phyloP scores from a whole-genome alignment of 2,113 vertebrate genomes.

The Coptodon rendalli region DNA sequence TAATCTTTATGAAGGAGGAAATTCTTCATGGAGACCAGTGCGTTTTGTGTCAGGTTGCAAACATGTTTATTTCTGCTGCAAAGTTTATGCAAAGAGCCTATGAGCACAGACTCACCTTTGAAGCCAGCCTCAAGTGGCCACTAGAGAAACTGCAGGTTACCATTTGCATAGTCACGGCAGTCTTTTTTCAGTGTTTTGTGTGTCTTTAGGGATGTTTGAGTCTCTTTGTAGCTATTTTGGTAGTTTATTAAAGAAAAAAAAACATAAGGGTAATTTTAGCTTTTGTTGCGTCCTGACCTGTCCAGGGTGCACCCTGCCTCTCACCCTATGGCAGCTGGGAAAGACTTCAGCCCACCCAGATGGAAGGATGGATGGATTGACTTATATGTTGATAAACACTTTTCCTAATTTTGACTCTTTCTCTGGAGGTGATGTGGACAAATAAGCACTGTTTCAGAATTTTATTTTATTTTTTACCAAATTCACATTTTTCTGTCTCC shows the following conservation, averaged over 20 bases:
- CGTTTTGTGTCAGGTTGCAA: background rate
- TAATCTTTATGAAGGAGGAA: background rate
- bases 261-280: background rate
- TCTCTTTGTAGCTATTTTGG: background rate
- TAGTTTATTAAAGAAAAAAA: background rate
- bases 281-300: background rate
- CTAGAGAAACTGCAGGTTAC: background rate
- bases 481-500: background rate
- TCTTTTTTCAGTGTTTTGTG: background rate
- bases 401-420: background rate
- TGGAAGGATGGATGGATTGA: background rate
- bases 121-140: background rate
- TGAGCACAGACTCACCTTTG: background rate
- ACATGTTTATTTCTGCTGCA: background rate
- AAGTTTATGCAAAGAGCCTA: background rate
- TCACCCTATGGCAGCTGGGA: background rate
- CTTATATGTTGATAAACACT: background rate
- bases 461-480: fast-evolving
- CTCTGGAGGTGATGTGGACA: background rate
- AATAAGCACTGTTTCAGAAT: background rate
- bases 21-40: background rate
- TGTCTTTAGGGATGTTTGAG: background rate
- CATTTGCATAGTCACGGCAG: background rate
- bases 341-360: background rate
- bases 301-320: background rate